Evolutionary conservation across 2,113 vertebrate genomes (phyloP).

Genomic region (Onychorhynchus coronatus): DNA sequence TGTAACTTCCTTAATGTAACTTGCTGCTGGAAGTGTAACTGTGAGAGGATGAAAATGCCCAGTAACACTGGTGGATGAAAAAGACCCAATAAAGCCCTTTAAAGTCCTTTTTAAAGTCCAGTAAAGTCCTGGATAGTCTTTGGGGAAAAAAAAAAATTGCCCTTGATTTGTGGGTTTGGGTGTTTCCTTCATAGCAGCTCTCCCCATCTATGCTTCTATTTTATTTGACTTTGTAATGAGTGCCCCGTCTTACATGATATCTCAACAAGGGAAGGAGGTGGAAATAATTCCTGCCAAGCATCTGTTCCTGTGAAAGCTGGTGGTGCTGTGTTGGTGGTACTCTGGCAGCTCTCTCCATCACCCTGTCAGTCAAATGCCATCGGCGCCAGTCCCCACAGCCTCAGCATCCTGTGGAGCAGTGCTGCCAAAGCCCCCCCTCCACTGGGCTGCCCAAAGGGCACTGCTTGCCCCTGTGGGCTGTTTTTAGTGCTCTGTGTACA

Average conservation of each 20-base stretch:
- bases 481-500: not conserved
- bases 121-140: not conserved
- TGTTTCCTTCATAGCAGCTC: not conserved
- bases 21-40: not conserved
- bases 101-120: not conserved
- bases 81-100: not conserved
- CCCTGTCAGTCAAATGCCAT: not conserved
- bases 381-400: accelerated
- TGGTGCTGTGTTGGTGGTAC: not conserved
- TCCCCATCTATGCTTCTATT: not conserved
- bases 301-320: conserved; percentile 15
- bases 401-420: not conserved
- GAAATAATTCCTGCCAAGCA: conserved; percentile 3
- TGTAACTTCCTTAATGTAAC: not conserved
- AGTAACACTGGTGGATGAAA: not conserved
- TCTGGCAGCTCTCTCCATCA: not conserved
- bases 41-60: not conserved
- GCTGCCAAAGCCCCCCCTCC: accelerated
- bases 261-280: not conserved
- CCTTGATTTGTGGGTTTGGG: not conserved
- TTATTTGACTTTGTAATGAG: not conserved
- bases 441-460: not conserved
- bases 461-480: accelerated
- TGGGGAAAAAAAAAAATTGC: not conserved
- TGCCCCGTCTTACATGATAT: not conserved